These are phyloP conservation scores for Mormyrus lacerda DNA, from an alignment of 2,113 vertebrate genomes.

Conservation along the genomic window DNA sequence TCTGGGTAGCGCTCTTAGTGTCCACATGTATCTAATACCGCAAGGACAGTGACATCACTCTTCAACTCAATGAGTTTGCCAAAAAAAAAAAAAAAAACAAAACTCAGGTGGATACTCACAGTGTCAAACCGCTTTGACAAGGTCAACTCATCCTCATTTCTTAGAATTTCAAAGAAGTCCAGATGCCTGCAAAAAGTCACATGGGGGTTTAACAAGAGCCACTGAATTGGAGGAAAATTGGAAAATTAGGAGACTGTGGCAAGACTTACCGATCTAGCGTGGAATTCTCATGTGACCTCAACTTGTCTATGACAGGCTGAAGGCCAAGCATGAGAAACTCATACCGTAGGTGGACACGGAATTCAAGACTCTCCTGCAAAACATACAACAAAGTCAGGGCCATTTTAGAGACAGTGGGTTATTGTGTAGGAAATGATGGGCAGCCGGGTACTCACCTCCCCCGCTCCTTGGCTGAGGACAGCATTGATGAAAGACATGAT, in stretches of 20 bases:
- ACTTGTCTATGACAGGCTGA: conserved; percentile 95
- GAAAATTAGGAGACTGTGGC: background rate
- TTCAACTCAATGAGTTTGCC: background rate
- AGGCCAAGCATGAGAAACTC: conserved; percentile 98
- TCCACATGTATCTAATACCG: conserved; percentile 82
- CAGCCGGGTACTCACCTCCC: conserved; percentile 70
- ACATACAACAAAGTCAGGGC: conserved; percentile 8
- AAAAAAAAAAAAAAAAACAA: background rate
- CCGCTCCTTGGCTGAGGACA: conserved; percentile 91
- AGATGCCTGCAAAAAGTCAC: conserved; percentile 72
- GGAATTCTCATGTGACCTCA: conserved; percentile 91
- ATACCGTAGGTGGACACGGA: conserved; percentile 92
- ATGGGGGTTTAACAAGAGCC: background rate
- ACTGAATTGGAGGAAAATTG: background rate
- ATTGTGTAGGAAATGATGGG: background rate
- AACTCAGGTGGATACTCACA: conserved; percentile 48
- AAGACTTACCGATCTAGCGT: conserved; percentile 85
- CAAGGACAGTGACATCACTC: background rate
- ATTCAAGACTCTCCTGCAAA: conserved; percentile 87
- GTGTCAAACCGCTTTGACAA: conserved; percentile 92
- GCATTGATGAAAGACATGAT: conserved; percentile 99
- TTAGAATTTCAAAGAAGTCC: conserved; percentile 97
- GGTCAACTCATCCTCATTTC: conserved; percentile 94
- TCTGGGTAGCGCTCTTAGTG: conserved; percentile 94
- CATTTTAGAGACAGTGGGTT: background rate